These are phyloP conservation scores for Xanthorhoe spadicearia DNA, from an alignment of 2,888 invertebrate species.

Conservation along the genomic window DNA sequence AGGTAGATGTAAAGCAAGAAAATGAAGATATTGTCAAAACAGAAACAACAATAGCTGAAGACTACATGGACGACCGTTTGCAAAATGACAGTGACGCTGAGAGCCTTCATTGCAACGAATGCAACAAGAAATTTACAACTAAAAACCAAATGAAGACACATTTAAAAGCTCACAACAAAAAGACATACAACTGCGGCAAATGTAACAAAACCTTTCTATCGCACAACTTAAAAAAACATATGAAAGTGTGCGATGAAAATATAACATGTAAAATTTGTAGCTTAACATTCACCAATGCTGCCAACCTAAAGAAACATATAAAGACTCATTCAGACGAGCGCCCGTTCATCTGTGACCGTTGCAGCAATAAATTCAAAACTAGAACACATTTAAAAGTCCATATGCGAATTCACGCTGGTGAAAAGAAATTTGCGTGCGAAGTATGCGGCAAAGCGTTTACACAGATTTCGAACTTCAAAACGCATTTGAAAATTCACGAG, in stretches of 20 bases:
- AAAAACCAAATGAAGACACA: slow-evolving; percentile 2
- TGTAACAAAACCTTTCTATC: not conserved
- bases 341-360: slow-evolving; percentile 19
- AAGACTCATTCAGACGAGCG: slow-evolving; percentile 10
- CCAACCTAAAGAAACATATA: not conserved
- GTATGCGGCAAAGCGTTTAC: slow-evolving; percentile 17
- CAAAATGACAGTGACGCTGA: not conserved
- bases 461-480: slow-evolving; percentile 12
- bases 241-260: not conserved
- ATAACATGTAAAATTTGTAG: not conserved
- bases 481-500: slow-evolving; percentile 16
- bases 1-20: slow-evolving; percentile 11
- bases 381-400: slow-evolving; percentile 11
- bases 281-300: not conserved
- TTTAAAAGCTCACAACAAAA: not conserved
- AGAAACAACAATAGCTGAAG: not conserved
- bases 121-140: slow-evolving; percentile 2
- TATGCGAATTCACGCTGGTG: slow-evolving; percentile 18
- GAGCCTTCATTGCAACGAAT: not conserved
- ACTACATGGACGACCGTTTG: not conserved
- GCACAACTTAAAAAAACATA: not conserved
- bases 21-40: slow-evolving; percentile 11
- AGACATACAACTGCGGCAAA: not conserved
- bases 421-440: slow-evolving; percentile 13
- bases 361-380: slow-evolving; percentile 19